Conservation (phyloP, 2,888 invertebrate genomes). For the Tribolium freemani region DNA sequence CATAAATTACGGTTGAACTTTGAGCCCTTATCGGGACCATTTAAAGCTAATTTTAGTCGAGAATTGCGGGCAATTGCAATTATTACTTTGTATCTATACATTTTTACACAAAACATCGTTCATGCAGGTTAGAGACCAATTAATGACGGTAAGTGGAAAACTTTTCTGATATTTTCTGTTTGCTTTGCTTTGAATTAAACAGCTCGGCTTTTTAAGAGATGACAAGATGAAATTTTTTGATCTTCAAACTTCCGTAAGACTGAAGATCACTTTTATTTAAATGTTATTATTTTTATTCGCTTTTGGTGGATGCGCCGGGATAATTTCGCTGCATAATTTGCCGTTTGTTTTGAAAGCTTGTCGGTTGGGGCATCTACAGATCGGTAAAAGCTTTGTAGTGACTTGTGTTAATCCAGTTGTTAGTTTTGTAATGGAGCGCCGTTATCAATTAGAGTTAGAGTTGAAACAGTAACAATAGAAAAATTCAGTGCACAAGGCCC, state of each 20-base stretch:
- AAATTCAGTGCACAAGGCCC: constrained; percentile 26
- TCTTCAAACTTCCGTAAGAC: background rate
- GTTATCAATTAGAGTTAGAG: constrained; percentile 28
- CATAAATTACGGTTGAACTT: constrained; percentile 16
- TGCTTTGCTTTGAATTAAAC: constrained; percentile 14
- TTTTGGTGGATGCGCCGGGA: no score
- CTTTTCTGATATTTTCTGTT: constrained; percentile 22
- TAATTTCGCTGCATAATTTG: no score
- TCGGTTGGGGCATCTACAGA: background rate
- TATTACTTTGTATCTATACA: constrained; percentile 21
- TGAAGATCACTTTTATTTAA: background rate
- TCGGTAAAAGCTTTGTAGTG: background rate
- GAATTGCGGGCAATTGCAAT: constrained; percentile 18
- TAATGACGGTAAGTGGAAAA: constrained; percentile 22
- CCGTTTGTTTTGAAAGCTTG: background rate
- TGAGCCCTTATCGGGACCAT: background rate
- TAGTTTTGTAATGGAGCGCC: constrained; percentile 14
- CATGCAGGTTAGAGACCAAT: constrained; percentile 16
- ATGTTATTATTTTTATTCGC: background rate
- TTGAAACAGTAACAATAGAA: constrained; percentile 15
- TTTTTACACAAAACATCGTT: constrained; percentile 22
- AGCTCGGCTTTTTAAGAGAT: constrained; percentile 1
- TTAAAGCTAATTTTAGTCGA: constrained; percentile 10
- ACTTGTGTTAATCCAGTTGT: background rate
- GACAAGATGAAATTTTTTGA: constrained; percentile 19